Base-by-base conservation (phyloP, 2,113 vertebrate species). In the Vireo altiloquus region DNA sequence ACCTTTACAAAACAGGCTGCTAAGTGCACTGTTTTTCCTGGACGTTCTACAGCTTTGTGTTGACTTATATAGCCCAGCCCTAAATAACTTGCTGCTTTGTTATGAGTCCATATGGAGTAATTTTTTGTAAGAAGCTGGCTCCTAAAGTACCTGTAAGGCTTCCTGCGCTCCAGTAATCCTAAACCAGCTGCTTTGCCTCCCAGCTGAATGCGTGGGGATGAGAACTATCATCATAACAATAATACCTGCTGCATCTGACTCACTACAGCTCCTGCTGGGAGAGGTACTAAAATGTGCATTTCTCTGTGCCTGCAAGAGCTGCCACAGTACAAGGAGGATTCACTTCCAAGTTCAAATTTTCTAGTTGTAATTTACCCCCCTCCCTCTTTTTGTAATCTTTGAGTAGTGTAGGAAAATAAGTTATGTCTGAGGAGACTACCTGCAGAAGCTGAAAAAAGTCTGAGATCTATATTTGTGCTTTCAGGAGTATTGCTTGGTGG, bases 161-260 rank as follows among this genome's bases (percentile, higher is more conserved):
- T 87, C 76, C 39, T 12, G 4, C 2, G 1, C 65, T 90, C 80
- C 66, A 77, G 63, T 81, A 88, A 59, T 79, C 37, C 69, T 86
- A 86, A 94, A 72, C 40, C n/a, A 57, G 79, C 75, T 50, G 37
- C 59, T 82, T 79, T 72, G 37, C 57, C 79, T 90, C 82, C n/a
- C 54, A 92, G 59, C 59, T 85, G 70, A 94, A 90, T 23, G n/a
- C 1, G 0, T 77, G 59, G 79, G 37, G 40, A n/a, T 25, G 44
- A 92, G 46, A 46, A 56, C 59, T 50, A 72, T 76, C 28, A 13
- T 76, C 66, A 11, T 60, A 49, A 60, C 60, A 76, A 9, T 91
- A 85, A 53, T 87, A 93, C 71, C 76, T 94, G 64, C 88, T 69
- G 63, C 68, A 93, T 80, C 88, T 95, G 75, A 80, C 60, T 93